Evolutionary conservation across 2,113 vertebrate species (phyloP).

Genomic region (Lycocorax pyrrhopterus): DNA sequence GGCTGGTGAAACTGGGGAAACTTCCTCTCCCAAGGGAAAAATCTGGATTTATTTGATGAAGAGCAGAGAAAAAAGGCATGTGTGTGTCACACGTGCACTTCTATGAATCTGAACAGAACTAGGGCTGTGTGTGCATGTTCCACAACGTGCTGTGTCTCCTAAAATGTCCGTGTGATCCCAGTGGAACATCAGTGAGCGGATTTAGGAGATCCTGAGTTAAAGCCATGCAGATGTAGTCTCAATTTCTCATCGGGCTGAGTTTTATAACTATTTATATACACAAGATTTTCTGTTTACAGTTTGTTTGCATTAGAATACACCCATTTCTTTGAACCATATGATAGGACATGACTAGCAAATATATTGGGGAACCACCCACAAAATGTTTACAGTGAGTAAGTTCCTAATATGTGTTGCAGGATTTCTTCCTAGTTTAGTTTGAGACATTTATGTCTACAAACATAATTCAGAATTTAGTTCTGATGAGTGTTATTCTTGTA

Average conservation of each 20-base stretch:
- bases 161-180: background rate
- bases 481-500: background rate
- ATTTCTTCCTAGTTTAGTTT: background rate
- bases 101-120: background rate
- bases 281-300: background rate
- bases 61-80: background rate
- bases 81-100: background rate
- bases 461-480: background rate
- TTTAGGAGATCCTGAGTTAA: background rate
- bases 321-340: background rate
- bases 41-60: background rate
- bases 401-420: background rate
- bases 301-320: background rate
- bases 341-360: background rate
- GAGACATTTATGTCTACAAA: background rate
- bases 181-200: background rate
- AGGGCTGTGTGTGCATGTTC: background rate
- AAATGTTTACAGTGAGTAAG: background rate
- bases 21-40: background rate
- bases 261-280: background rate
- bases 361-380: background rate
- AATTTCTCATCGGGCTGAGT: background rate
- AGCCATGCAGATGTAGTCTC: background rate
- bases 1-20: background rate
- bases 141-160: background rate